Conservation (phyloP, 2,113 vertebrate genomes). For the Seriola rivoliana region DNA sequence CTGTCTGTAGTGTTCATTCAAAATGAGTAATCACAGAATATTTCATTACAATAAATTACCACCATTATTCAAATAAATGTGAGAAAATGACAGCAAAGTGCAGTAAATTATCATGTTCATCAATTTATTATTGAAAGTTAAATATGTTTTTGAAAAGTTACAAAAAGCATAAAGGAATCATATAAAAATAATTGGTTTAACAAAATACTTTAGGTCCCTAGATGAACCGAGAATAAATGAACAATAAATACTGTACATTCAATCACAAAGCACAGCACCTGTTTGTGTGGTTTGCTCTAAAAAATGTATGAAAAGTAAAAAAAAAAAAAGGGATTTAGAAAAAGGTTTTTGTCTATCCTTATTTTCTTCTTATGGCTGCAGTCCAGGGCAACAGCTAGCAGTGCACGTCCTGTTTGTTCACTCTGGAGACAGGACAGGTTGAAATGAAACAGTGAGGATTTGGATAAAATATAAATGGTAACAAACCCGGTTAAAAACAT, state of each 20-base stretch:
- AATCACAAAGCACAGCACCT: neutral
- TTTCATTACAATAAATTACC: neutral
- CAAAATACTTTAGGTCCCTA: neutral
- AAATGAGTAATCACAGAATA: neutral
- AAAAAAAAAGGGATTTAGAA: too few relatives aligned
- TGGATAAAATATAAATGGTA: neutral
- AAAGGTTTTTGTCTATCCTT: neutral
- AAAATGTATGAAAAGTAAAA: neutral
- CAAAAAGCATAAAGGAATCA: neutral
- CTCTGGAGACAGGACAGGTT: constrained; percentile 48
- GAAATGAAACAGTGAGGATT: neutral
- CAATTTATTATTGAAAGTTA: constrained; percentile 49
- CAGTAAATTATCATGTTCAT: constrained; percentile 5
- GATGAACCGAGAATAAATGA: constrained; percentile 6
- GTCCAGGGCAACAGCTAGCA: constrained; percentile 4
- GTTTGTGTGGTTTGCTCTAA: neutral
- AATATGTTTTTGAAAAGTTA: neutral
- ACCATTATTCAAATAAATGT: neutral
- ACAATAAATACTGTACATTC: constrained; percentile 78
- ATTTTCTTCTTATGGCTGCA: neutral
- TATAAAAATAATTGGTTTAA: constrained; percentile 5
- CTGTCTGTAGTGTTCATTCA: constrained; percentile 5
- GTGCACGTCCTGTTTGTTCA: neutral
- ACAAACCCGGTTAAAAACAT: neutral
- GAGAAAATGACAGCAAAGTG: neutral